Conservation (phyloP, 2,888 invertebrate species). For the Pristionchus arcanus region DNA sequence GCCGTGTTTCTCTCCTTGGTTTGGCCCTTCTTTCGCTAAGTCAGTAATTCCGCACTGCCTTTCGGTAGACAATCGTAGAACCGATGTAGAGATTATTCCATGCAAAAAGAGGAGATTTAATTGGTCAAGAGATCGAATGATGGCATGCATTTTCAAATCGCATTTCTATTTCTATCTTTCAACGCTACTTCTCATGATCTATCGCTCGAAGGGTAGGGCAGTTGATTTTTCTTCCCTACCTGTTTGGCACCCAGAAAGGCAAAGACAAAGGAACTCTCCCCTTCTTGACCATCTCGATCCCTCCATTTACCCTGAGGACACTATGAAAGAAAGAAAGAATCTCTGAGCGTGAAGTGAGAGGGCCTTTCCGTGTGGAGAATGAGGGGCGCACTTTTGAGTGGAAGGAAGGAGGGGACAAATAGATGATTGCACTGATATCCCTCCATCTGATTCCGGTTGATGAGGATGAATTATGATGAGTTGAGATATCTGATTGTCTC, state of each 20-base stretch:
- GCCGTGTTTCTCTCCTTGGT: neutral
- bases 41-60: neutral
- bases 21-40: constrained; percentile 29
- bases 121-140: neutral
- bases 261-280: neutral
- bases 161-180: neutral
- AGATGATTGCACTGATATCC: constrained; percentile 37
- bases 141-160: neutral
- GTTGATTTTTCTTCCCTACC: neutral
- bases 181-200: neutral
- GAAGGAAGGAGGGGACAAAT: constrained; percentile 17
- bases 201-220: neutral
- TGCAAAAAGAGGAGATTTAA: constrained; percentile 16
- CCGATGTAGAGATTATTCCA: neutral
- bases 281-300: neutral
- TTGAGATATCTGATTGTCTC: neutral
- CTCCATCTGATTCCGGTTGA: constrained; percentile 33
- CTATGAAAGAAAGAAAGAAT: constrained; percentile 14
- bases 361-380: constrained; percentile 9
- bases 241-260: neutral
- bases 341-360: constrained; percentile 22
- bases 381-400: neutral
- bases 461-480: neutral
- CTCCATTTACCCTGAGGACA: neutral
- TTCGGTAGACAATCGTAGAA: constrained; percentile 11